Base-by-base conservation (phyloP, 92 coral and sea anemone genomes). In the Phenganax stokvisi region DNA sequence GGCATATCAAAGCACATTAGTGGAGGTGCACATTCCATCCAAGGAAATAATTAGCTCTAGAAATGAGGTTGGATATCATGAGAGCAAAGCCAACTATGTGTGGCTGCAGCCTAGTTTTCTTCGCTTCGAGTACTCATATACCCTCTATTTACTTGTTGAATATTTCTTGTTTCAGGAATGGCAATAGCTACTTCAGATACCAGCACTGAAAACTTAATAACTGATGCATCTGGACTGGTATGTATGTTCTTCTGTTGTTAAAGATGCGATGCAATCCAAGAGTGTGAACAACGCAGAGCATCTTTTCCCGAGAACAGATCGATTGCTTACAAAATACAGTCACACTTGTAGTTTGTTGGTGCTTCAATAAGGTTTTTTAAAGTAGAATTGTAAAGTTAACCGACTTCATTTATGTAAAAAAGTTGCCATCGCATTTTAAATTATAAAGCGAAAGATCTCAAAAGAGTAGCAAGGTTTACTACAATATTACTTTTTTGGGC, bases 191-290 rank as follows among this genome's bases (percentile, higher is more conserved):
- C 69, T 63, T n/a, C 56, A 63, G 74, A 63, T 0, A 12, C 63
- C 13, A 65, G 51, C 55, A 63, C 52, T 2, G 73, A 79, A 79
- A 79, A 79, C 13, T 54, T 62, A 10, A 79, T 79, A 16, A 63
- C 59, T 29, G 16, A 68, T 68, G 51, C 83, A 51, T 63, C 73
- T 65, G 83, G 83, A 12, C 74, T 79, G 83, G 83, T 79, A 57
- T 29, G 83, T 79, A 57, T 29, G 81, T 61, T 17, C 1, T 54
- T 7, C n/a, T 73, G 8, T 29, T 11, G 15, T 73, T 73, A 0
- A 53, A 31, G 15, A 13, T 73, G 7, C 28, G 53, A 4, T 0
- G 73, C 47, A 37, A 5, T 37, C 47, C 47, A 37, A 37, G 5
- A 37, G 47, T 37, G 65, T 12, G 25, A 1, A 12, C 16, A 59